A percentile compares a stretch with the other conserved stretches of the same genome.
Conservation (phyloP, 2,888 invertebrate genomes). For the Eumacrocentrus americanus region DNA sequence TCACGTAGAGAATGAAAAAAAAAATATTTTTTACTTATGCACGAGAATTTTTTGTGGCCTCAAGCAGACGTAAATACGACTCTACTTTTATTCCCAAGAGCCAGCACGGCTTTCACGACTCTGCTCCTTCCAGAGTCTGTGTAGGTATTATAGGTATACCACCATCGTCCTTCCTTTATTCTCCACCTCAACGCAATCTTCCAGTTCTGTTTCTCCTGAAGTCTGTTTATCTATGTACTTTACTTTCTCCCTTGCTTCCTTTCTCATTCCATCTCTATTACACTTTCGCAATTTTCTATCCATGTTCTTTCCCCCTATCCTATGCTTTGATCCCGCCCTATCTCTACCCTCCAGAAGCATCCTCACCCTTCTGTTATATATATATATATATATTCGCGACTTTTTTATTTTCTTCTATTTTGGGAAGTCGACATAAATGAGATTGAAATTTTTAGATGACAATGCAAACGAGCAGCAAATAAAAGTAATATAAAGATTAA, state of each 20-base stretch:
- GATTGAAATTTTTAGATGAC: constrained; percentile 16
- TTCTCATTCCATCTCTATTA: background rate
- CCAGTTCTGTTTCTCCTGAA: constrained; percentile 38
- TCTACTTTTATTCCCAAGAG: constrained; percentile 32
- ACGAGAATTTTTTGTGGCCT: background rate
- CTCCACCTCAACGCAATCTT: constrained; percentile 38
- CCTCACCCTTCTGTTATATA: background rate
- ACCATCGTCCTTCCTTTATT: constrained; percentile 28
- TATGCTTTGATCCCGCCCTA: background rate
- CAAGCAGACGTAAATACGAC: constrained; percentile 6
- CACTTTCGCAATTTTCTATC: background rate
- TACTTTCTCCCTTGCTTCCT: constrained; percentile 29
- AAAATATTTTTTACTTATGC: background rate
- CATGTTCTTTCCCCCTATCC: background rate
- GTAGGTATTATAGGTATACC: background rate
- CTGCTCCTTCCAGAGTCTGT: constrained; percentile 12
- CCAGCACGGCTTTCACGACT: constrained; percentile 21
- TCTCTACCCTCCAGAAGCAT: background rate
- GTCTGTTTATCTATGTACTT: constrained; percentile 43
- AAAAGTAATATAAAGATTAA: constrained; percentile 1
- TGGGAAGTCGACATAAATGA: constrained; percentile 14
- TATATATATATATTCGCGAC: no score
- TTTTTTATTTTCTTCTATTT: background rate
- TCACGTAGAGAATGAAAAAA: no score
- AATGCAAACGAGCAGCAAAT: no score